phyloP scores from a whole-genome alignment of 2,888 invertebrate genomes.

The Tribolium freemani region DNA sequence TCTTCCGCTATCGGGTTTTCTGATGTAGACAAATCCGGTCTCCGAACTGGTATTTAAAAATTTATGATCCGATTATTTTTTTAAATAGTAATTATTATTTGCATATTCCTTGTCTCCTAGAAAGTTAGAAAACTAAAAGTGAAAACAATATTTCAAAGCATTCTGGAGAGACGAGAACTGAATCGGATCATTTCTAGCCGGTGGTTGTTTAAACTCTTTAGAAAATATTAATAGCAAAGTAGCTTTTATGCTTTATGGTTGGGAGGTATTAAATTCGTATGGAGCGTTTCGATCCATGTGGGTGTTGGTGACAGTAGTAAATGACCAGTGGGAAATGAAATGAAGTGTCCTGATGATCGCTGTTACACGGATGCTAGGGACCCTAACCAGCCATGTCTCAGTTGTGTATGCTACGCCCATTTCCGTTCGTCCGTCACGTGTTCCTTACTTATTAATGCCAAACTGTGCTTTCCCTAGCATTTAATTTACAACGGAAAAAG shows the following conservation, averaged over 20 bases:
- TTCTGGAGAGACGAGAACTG: too few relatives aligned
- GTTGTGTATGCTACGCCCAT: conserved; percentile 53
- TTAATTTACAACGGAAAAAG: conserved; percentile 22
- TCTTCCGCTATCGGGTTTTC: too few relatives aligned
- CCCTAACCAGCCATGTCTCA: conserved; percentile 55
- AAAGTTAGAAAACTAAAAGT: too few relatives aligned
- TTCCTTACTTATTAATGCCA: conserved; percentile 39
- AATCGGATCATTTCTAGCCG: too few relatives aligned
- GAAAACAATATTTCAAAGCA: too few relatives aligned
- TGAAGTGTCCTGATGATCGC: conserved; percentile 38
- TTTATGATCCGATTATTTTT: too few relatives aligned
- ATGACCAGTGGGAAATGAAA: conserved; percentile 47
- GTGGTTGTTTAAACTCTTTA: too few relatives aligned
- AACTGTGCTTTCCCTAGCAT: conserved; percentile 17
- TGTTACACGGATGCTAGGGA: conserved; percentile 49
- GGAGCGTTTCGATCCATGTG: conserved; percentile 13
- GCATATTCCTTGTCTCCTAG: too few relatives aligned
- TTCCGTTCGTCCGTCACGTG: conserved; percentile 59
- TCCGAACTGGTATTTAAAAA: too few relatives aligned
- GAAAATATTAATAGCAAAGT: background rate
- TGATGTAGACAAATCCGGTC: too few relatives aligned
- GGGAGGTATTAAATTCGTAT: background rate
- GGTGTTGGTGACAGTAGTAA: conserved; percentile 37
- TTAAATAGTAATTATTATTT: too few relatives aligned
- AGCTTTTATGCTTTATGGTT: background rate